Conservation (phyloP, 1,140 invertebrate genomes). For the Varroa destructor region DNA sequence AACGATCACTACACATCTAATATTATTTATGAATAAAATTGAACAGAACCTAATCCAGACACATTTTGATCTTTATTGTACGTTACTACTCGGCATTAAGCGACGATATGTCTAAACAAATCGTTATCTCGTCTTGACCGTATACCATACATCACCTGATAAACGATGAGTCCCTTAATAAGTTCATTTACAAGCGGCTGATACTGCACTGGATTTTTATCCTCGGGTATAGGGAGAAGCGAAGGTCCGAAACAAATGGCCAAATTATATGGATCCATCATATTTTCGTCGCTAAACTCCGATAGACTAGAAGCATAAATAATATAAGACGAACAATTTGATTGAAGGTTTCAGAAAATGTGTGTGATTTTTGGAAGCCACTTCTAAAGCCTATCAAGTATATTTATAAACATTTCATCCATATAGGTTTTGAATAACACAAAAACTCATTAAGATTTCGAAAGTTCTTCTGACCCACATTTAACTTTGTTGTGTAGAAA, state of each 20-base stretch:
- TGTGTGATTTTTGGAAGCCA: background rate
- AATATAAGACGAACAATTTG: background rate
- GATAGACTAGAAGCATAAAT: constrained; percentile 40
- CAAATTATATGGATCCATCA: constrained; percentile 49
- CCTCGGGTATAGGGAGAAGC: constrained; percentile 46
- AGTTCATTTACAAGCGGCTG: constrained; percentile 43
- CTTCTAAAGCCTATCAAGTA: background rate
- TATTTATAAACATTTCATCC: no score
- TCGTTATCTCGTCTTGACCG: no score
- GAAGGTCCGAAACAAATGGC: constrained; percentile 49
- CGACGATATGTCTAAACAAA: no score
- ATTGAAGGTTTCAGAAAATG: background rate
- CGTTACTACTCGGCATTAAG: no score
- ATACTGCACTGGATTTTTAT: constrained; percentile 44
- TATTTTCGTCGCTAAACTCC: constrained; percentile 48
- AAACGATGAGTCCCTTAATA: constrained; percentile 42
- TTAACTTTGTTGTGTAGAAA: no score
- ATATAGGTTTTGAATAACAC: background rate
- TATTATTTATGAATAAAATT: no score
- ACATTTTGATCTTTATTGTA: no score
- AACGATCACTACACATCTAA: no score
- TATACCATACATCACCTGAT: constrained; percentile 32
- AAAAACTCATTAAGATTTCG: background rate
- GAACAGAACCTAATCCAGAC: no score
- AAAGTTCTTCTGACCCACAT: no score